Base-by-base conservation (phyloP, 2,113 vertebrate species). In the Sceloporus tristichus region DNA sequence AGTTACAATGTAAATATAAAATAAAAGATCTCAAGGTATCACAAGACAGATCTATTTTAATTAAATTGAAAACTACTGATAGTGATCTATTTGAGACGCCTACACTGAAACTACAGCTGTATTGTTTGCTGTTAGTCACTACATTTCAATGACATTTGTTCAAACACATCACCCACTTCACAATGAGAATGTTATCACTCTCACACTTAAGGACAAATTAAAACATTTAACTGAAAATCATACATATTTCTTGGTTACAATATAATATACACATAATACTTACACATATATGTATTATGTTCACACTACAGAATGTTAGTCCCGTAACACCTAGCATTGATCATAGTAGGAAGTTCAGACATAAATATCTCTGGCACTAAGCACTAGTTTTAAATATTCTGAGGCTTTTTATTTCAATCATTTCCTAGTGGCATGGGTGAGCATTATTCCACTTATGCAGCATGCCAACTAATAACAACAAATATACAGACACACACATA, bases 41-140 rank as follows among this genome's bases (percentile, higher is more conserved):
- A 95, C 85, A 29, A 88, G 83, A 88, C 59, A 92, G 74, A 23
- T 40, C 54, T 87, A 73, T 89, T 89, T 89, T 83, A 82, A 87
- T 74, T 42, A 65, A 79, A 76, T 75, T 73, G 27, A 86, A 85
- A 21, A 74, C 34, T 59, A 94, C 19, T 19, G 59, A 86, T 84
- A 90, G 92, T 91, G 85, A 93, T 77, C 90, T 66, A 86, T 93
- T 85, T 83, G 3, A 23, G 92, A 92, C 68, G 92, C 83, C 79
- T 90, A 85, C 80, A 89, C 94, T 94, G 86, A 92, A 95, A 95
- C 94, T 90, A 68, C 76, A 95, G 93, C 85, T 91, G 82, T 66
- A 92, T 85, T 94, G 89, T 94, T 92, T 88, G 84, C 16, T 54
- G 40, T 88, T 82, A 23, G 90, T 87, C 77, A 95, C 84, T 81